Evolutionary conservation across 2,797 vertebrate species (phyloP), one percentile per base, ranked within the genome.

Genomic region (Anguilla obscura): DNA sequence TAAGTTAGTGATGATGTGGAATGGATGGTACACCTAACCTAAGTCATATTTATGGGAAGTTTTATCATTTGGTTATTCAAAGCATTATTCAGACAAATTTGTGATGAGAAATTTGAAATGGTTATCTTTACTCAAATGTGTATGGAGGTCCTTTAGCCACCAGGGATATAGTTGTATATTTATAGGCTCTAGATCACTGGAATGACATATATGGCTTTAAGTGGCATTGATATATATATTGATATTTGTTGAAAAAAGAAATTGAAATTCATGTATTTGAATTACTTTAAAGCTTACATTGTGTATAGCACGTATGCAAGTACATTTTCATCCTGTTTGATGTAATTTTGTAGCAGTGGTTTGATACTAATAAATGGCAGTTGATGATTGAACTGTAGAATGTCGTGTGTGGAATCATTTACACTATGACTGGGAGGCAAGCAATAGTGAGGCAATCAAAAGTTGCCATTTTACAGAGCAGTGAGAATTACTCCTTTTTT

Each of bases 281-380:
- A 93, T 96, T 95, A 94, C 92, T 94, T 95, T 95, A 90, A 94
- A 94, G 94, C 95, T 96, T 93, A 95, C 95, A 95, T 95, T 96
- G 95, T 96, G 95, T 95, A 95, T 95, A 95, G 95, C 95, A 95
- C 94, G 94, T 95, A 95, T 96, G 94, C 94, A 95, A 94, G 93
- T 95, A 93, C 92, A 95, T 95, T 95, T 94, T 94, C 94, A 95
- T 95, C 93, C 93, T 95, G 94, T 96, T 95, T 94, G 95, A 95
- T 96, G 95, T 96, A 91, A 95, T 96, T 96, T 96, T 96, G 95
- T 96, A 95, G 95, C 94, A 95, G 96, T 96, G 96, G 95, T 96
- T 96, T 96, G 95, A 96, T 96, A 96, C 95, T 96, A 96, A 96
- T 96, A 96, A 96, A 96, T 96, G 95, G 95, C 93, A 95, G 93